Evolutionary conservation across 2,888 invertebrate genomes (phyloP), one percentile per base, ranked within the genome.

Genomic region (Scrobipalpa costella): DNA sequence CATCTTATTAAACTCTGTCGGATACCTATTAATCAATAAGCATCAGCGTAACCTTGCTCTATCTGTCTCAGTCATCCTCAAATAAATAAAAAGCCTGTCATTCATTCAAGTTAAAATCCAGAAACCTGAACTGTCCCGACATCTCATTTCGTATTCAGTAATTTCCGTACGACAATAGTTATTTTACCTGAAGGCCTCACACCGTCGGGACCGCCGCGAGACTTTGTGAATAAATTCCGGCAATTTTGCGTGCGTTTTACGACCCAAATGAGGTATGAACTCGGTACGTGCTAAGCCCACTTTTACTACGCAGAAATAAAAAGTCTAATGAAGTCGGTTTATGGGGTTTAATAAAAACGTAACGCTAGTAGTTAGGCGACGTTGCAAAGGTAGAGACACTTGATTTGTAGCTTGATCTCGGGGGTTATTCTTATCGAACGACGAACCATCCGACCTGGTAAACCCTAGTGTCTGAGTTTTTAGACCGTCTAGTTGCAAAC

Each of bases 181-280:
- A 34, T 57, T 17, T 36, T 38, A 5, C 1, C 17, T 8, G 6
- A 15, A 33, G 33, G 55, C 55, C 19, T 19, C 34, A 21, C 21
- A n/a, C 19, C 21, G 7, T 17, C 11, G 2, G 7, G 47, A n/a
- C 21, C 7, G 6, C 21, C 17, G 9, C 36, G 62, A 66, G 66
- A 70, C 66, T 75, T 77, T 77, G 79, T 84, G 82, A 83, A 83
- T 83, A 85, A 84, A 85, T 83, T 81, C 80, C 61, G 74, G 77
- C 79, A 80, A 84, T 84, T 79, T 74, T 73, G 69, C 79, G 73
- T 75, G 77, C 74, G 71, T 83, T 85, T 84, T 84, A 85, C 83
- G 83, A 81, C 69, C 73, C 71, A 78, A 80, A 83, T 82, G 80
- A 83, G 82, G 84, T 83, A 83, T 81, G 81, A 83, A 82, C 76